These are phyloP conservation scores for Xanthia togata DNA, from an alignment of 2,888 invertebrate genomes.

Conservation along the genomic window DNA sequence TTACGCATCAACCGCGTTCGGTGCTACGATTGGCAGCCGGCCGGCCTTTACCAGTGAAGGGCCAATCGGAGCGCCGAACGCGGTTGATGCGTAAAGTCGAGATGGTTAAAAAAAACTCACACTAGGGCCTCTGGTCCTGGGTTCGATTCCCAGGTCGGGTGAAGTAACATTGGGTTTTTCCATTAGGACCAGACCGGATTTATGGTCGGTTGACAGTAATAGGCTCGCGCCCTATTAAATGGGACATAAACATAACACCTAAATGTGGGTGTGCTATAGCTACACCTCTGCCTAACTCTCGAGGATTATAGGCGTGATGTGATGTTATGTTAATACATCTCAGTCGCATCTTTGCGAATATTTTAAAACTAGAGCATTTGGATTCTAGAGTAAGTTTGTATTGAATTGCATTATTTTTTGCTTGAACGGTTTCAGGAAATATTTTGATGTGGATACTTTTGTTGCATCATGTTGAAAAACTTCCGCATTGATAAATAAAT, in stretches of 20 bases:
- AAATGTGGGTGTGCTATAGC: not conserved
- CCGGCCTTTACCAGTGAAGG: no score
- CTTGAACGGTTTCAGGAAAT: slow-evolving; percentile 15
- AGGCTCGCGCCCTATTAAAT: not conserved
- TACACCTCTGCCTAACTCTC: not conserved
- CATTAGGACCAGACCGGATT: not conserved
- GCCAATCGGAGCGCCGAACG: no score
- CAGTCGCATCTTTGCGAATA: not conserved
- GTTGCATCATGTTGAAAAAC: not conserved
- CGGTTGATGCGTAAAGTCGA: no score
- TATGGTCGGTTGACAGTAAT: not conserved
- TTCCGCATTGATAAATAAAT: slow-evolving; percentile 2
- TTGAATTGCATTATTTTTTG: slow-evolving; percentile 22
- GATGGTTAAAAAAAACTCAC: no score
- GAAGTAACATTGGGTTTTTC: not conserved
- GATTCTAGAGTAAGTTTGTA: slow-evolving; percentile 4
- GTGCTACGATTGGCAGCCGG: no score
- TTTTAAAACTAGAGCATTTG: slow-evolving; percentile 20
- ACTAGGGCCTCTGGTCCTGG: no score
- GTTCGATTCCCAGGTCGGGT: not conserved
- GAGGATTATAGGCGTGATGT: not conserved
- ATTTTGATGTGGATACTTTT: slow-evolving; percentile 20
- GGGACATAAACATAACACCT: no score
- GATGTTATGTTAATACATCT: not conserved
- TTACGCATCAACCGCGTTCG: no score